These are phyloP conservation scores for Megaceryle torquata DNA, from an alignment of 2,113 vertebrate genomes.

Conservation along the genomic window DNA sequence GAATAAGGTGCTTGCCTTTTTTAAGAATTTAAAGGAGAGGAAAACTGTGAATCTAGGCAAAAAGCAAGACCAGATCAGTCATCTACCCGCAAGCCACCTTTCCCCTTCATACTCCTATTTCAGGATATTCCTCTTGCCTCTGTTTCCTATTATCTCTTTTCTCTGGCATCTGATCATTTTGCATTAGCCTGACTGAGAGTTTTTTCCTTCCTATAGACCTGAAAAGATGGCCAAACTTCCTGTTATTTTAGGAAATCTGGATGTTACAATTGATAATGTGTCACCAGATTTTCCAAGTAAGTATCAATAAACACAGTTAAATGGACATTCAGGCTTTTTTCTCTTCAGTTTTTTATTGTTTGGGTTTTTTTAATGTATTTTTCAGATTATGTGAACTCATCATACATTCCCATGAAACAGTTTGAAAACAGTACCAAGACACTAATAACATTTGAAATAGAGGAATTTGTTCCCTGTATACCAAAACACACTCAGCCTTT, in stretches of 20 bases:
- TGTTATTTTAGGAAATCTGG: constrained; percentile 96
- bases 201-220: constrained; percentile 78
- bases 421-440: constrained; percentile 84
- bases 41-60: background rate
- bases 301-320: constrained; percentile 51
- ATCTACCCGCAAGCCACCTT: background rate
- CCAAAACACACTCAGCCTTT: constrained; percentile 95
- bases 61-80: background rate
- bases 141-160: constrained; percentile 45
- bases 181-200: background rate
- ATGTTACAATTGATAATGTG: constrained; percentile 93
- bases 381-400: constrained; percentile 94
- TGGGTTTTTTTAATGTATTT: constrained; percentile 49
- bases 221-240: constrained; percentile 99
- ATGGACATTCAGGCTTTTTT: background rate
- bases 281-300: constrained; percentile 93
- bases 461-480: constrained; percentile 95
- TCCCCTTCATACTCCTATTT: background rate
- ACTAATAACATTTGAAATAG: constrained; percentile 87
- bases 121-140: constrained; percentile 52
- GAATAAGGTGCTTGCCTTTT: background rate
- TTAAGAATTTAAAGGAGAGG: background rate
- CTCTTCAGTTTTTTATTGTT: constrained; percentile 35
- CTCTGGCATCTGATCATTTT: background rate
- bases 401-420: constrained; percentile 95